Percentiles rank a stretch among this genome's conserved stretches.
phyloP scores from a whole-genome alignment of 2,113 vertebrate genomes.

The Cyprinodon tularosa region DNA sequence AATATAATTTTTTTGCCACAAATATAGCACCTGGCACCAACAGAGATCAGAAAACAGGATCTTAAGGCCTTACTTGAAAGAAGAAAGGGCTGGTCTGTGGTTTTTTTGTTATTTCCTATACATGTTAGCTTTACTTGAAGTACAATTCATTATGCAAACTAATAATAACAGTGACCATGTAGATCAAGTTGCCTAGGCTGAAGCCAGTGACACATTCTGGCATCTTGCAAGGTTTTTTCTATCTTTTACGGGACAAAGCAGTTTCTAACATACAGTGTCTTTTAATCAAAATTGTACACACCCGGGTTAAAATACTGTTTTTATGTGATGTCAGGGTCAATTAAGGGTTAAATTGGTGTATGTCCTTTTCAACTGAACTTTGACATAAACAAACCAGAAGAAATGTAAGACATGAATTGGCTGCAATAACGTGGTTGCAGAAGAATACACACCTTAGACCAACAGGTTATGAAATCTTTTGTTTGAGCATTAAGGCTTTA shows the following conservation, averaged over 20 bases:
- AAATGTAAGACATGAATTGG: no score
- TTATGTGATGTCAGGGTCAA: no score
- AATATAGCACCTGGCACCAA: neutral
- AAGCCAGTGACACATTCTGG: neutral
- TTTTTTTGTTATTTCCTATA: neutral
- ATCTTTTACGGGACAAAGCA: no score
- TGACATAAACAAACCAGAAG: no score
- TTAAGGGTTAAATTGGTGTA: no score
- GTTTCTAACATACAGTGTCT: neutral
- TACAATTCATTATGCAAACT: neutral
- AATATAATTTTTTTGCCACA: neutral
- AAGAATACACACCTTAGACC: no score
- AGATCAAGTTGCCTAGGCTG: neutral
- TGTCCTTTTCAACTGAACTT: no score
- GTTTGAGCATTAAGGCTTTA: no score
- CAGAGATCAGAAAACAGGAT: neutral
- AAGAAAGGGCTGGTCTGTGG: slow-evolving; percentile 36
- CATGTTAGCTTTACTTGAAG: neutral
- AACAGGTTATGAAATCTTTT: no score
- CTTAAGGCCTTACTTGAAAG: neutral
- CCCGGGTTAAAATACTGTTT: no score
- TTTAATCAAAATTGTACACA: neutral
- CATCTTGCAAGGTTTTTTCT: no score
- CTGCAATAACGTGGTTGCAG: no score
- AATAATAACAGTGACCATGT: neutral